Conservation (phyloP, 2,888 invertebrate species). For the Pterostichus niger region DNA sequence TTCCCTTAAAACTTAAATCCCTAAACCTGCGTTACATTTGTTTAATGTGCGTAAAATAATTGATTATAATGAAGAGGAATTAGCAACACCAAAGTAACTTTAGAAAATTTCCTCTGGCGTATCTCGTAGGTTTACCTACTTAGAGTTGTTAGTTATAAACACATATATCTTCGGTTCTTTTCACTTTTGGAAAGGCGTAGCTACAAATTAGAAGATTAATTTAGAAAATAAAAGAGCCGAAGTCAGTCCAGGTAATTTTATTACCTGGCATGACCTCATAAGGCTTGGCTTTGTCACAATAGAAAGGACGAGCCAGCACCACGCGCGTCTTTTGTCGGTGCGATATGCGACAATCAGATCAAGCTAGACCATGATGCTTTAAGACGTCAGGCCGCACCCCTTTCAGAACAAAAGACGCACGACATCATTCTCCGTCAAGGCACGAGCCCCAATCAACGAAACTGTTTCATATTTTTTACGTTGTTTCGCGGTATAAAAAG, state of each 20-base stretch:
- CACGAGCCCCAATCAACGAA: conserved; percentile 55
- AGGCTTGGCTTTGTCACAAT: conserved; percentile 35
- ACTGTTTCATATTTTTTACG: conserved; percentile 61
- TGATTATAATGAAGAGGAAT: conserved; percentile 53
- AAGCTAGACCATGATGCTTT: not conserved
- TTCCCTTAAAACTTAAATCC: conserved; percentile 40
- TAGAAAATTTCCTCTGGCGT: not conserved
- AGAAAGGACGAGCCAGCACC: conserved; percentile 28
- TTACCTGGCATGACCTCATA: conserved; percentile 55
- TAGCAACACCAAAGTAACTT: conserved; percentile 12
- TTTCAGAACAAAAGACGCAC: conserved; percentile 26
- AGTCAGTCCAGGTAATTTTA: conserved; percentile 53
- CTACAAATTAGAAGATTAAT: conserved; percentile 52
- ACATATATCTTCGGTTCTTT: conserved; percentile 37
- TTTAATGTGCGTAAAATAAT: conserved; percentile 48
- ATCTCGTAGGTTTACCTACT: conserved; percentile 17
- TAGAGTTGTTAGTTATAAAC: conserved; percentile 46
- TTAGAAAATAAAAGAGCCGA: conserved; percentile 37
- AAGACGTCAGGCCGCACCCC: conserved; percentile 20
- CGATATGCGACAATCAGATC: not conserved
- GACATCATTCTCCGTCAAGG: not conserved
- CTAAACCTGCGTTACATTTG: conserved; percentile 48
- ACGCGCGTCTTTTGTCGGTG: no score
- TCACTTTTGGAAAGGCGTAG: conserved; percentile 41
- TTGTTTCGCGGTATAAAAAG: conserved; percentile 47